Conservation (phyloP, 2,113 vertebrate species). For the Labrus mixtus region DNA sequence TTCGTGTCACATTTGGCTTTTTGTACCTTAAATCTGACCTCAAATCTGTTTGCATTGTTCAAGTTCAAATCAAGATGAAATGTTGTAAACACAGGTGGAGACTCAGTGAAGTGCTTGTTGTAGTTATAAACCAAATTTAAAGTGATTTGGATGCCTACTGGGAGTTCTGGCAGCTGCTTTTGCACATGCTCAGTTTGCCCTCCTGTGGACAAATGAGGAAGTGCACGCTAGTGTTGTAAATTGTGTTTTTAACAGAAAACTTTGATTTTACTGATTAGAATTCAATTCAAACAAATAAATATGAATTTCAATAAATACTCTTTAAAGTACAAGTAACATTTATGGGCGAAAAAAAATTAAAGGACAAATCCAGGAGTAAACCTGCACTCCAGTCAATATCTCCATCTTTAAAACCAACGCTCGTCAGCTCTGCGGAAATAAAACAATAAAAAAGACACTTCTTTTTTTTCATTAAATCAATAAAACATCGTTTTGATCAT, state of each 20-base stretch:
- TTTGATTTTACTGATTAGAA: slow-evolving; percentile 31
- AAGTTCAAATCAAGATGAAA: background rate
- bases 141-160: slow-evolving; percentile 3
- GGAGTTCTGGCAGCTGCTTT: slow-evolving; percentile 15
- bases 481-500: slow-evolving; percentile 59
- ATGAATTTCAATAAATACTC: slow-evolving; percentile 84
- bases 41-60: slow-evolving; percentile 27
- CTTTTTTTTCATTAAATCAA: slow-evolving; percentile 47
- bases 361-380: slow-evolving; percentile 77
- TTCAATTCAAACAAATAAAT: slow-evolving; percentile 81
- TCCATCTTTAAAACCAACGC: slow-evolving; percentile 49
- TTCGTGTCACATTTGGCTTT: slow-evolving; percentile 73
- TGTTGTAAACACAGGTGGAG: slow-evolving; percentile 51
- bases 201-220: slow-evolving; percentile 62
- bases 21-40: slow-evolving; percentile 62
- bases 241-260: slow-evolving; percentile 16
- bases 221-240: slow-evolving; percentile 28
- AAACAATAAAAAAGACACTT: slow-evolving; percentile 50
- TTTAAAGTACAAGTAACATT: slow-evolving; percentile 68
- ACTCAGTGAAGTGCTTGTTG: slow-evolving; percentile 7
- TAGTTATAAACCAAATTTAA: slow-evolving; percentile 20
- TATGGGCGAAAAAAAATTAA: slow-evolving; percentile 48
- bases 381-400: slow-evolving; percentile 78
- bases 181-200: slow-evolving; percentile 60
- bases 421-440: slow-evolving; percentile 53